phyloP scores from a whole-genome alignment of 2,888 invertebrate genomes.

The Acronicta alni region DNA sequence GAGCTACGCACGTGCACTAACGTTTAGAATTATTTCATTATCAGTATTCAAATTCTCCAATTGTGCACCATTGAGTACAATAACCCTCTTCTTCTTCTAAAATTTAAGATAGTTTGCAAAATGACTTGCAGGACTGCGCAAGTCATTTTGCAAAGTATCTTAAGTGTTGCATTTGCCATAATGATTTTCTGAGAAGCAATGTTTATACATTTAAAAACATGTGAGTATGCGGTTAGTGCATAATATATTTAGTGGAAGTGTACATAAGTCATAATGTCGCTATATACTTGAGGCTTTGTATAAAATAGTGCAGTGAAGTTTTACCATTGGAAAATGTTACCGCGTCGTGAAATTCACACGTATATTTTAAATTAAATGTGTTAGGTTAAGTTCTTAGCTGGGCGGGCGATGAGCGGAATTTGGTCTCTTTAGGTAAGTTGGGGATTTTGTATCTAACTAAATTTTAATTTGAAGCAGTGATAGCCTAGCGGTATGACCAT shows the following conservation, averaged over 20 bases:
- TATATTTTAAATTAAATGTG: slow-evolving; percentile 44
- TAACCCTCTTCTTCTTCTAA: too few relatives aligned
- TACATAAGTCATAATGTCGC: slow-evolving; percentile 4
- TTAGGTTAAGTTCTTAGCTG: slow-evolving; percentile 3
- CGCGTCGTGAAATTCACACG: slow-evolving; percentile 34
- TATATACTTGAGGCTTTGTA: slow-evolving; percentile 31
- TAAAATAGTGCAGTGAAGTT: slow-evolving; percentile 39
- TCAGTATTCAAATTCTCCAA: too few relatives aligned
- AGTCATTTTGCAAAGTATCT: too few relatives aligned
- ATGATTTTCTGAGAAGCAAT: background rate
- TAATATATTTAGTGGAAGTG: background rate
- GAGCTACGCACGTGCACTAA: too few relatives aligned
- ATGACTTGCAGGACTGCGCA: too few relatives aligned
- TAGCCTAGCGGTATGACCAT: too few relatives aligned
- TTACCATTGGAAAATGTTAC: slow-evolving; percentile 41
- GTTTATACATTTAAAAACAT: background rate
- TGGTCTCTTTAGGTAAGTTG: background rate
- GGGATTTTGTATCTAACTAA: background rate
- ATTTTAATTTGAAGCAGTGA: too few relatives aligned
- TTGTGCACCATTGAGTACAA: too few relatives aligned
- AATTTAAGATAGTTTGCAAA: too few relatives aligned
- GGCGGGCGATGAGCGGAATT: background rate
- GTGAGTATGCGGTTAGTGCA: background rate
- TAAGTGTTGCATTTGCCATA: too few relatives aligned
- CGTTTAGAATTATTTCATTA: too few relatives aligned